These are phyloP conservation scores for Porites lobata DNA, from an alignment of 92 coral and sea anemone species.

Conservation along the genomic window DNA sequence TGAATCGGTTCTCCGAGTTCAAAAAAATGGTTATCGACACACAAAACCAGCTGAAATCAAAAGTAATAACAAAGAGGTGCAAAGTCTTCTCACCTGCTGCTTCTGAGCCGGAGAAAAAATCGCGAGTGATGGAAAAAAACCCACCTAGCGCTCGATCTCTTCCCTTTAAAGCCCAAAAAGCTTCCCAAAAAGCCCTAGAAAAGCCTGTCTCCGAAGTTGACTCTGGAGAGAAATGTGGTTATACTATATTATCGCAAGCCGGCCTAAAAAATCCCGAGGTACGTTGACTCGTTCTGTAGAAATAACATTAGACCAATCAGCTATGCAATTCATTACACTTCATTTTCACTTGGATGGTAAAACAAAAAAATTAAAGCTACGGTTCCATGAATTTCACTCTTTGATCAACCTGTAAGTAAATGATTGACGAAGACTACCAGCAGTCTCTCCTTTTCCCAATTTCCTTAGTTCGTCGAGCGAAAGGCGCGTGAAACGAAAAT, in stretches of 20 bases:
- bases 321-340: too few species aligned
- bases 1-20: slow-evolving; percentile 2
- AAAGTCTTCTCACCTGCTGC: neutral
- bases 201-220: neutral
- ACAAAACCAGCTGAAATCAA: slow-evolving; percentile 23
- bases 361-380: too few species aligned
- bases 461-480: too few species aligned
- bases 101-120: neutral
- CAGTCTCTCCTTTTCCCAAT: too few species aligned
- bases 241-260: neutral
- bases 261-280: slow-evolving; percentile 2
- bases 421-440: too few species aligned
- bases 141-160: neutral
- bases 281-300: neutral
- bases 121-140: neutral
- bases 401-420: too few species aligned
- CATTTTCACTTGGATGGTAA: too few species aligned
- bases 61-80: slow-evolving; percentile 11
- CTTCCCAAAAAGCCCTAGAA: neutral
- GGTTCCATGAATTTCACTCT: too few species aligned
- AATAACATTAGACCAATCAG: too few species aligned
- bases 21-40: neutral
- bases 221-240: neutral
- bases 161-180: neutral
- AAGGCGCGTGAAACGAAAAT: too few species aligned